A percentile compares a stretch with the other conserved stretches of the same genome.
Evolutionary conservation across 92 coral and sea anemone species (phyloP).

Genomic region (Micromussa lordhowensis): DNA sequence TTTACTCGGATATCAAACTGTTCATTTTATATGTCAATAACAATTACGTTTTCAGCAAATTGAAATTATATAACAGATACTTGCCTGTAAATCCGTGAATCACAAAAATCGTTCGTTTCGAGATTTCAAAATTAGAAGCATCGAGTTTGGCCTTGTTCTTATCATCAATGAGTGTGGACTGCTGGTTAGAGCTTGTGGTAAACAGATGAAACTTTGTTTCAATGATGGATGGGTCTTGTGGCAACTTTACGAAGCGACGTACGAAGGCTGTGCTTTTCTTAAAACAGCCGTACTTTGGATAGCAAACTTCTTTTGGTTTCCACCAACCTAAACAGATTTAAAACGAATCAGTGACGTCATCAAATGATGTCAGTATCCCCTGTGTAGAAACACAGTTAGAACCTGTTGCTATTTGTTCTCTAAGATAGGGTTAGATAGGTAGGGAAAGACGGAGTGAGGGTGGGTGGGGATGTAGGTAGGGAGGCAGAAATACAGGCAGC

Average conservation of each 20-base stretch:
- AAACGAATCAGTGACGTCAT: neutral
- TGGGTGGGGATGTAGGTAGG: no score
- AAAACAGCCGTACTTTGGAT: conserved; percentile 75
- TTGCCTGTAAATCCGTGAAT: conserved; percentile 49
- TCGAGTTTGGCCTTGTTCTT: conserved; percentile 45
- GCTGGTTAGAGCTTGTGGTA: conserved; percentile 40
- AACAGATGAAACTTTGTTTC: conserved; percentile 72
- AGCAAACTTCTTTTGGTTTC: conserved; percentile 41
- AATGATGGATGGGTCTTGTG: conserved; percentile 59
- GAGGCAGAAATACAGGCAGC: no score
- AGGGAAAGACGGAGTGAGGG: neutral
- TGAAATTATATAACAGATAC: neutral
- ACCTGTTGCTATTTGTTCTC: neutral
- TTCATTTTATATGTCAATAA: no score
- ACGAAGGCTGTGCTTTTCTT: conserved; percentile 30
- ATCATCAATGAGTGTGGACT: conserved; percentile 59
- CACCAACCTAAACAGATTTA: neutral
- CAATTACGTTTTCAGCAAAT: neutral
- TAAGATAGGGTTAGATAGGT: neutral
- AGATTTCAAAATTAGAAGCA: conserved; percentile 62
- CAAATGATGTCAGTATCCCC: neutral
- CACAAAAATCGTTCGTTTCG: conserved; percentile 55
- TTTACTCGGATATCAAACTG: no score
- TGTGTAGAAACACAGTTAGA: neutral
- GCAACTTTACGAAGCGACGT: conserved; percentile 52